phyloP scores from a whole-genome alignment of 2,113 vertebrate genomes.

The Hippocampus zosterae region DNA sequence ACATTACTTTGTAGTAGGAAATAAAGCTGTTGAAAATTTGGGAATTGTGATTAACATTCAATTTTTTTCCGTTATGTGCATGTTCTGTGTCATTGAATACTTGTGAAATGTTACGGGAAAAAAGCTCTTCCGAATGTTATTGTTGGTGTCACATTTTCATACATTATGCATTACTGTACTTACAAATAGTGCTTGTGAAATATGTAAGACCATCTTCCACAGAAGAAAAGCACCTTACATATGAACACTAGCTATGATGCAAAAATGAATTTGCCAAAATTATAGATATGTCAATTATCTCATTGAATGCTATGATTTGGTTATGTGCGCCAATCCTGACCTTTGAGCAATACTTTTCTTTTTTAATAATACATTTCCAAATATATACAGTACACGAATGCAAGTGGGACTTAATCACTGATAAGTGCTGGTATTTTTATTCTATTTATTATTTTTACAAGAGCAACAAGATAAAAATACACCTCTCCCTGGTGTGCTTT shows the following conservation, averaged over 20 bases:
- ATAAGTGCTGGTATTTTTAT: too few species aligned
- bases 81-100: constrained; percentile 52
- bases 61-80: constrained; percentile 32
- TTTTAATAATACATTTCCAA: background rate
- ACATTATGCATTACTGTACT: constrained; percentile 47
- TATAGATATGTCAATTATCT: background rate
- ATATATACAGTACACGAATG: background rate
- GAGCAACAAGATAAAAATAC: too few species aligned
- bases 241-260: background rate
- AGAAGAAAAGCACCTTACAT: background rate
- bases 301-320: background rate
- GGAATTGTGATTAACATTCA: constrained; percentile 39
- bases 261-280: background rate
- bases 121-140: constrained; percentile 19
- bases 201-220: background rate
- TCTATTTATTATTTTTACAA: too few species aligned
- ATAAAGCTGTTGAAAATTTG: constrained; percentile 23
- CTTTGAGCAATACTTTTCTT: background rate
- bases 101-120: constrained; percentile 23
- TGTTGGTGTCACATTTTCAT: constrained; percentile 39
- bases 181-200: background rate
- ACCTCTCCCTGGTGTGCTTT: too few species aligned
- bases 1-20: constrained; percentile 30
- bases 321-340: background rate
- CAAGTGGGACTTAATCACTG: too few species aligned